Percentiles rank a stretch among this genome's conserved stretches.
Evolutionary conservation across 2,797 vertebrate genomes (phyloP).

Genomic region (Poeciliopsis presidionis): DNA sequence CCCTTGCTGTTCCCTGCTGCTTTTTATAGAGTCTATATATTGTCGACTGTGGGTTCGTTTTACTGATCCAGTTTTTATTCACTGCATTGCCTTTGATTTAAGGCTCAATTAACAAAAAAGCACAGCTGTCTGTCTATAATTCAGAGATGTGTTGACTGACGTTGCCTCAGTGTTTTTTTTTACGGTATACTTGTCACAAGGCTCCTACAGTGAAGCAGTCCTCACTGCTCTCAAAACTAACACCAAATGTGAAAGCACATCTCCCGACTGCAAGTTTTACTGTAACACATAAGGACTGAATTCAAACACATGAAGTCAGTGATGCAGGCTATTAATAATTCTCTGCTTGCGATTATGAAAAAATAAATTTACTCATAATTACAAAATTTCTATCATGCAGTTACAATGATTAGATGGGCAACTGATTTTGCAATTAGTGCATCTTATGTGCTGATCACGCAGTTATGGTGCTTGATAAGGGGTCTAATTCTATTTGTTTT

Average conservation of each 20-base stretch:
- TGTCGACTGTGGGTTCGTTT: slow-evolving; percentile 54
- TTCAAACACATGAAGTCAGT: slow-evolving; percentile 10
- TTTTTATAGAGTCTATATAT: slow-evolving; percentile 63
- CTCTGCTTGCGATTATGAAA: slow-evolving; percentile 5
- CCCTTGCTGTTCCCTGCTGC: slow-evolving; percentile 39
- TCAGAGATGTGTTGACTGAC: slow-evolving; percentile 33
- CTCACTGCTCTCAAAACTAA: background rate
- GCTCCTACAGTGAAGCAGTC: background rate
- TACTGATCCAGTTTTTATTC: slow-evolving; percentile 43
- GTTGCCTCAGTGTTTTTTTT: slow-evolving; percentile 18
- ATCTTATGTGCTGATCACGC: slow-evolving; percentile 8
- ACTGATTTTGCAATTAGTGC: slow-evolving; percentile 20
- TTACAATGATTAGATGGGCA: slow-evolving; percentile 16
- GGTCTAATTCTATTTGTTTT: background rate
- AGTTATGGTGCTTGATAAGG: slow-evolving; percentile 8
- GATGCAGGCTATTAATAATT: background rate
- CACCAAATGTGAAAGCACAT: slow-evolving; percentile 10
- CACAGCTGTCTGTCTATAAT: slow-evolving; percentile 56
- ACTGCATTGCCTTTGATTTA: slow-evolving; percentile 66
- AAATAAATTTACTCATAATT: slow-evolving; percentile 2
- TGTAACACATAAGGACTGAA: background rate
- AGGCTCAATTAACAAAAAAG: slow-evolving; percentile 74
- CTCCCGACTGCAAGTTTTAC: slow-evolving; percentile 2
- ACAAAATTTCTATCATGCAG: slow-evolving; percentile 23
- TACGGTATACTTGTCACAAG: slow-evolving; percentile 6